These are phyloP conservation scores for Pogonomyrmex californicus DNA, from an alignment of 1,140 invertebrate genomes.

Conservation along the genomic window DNA sequence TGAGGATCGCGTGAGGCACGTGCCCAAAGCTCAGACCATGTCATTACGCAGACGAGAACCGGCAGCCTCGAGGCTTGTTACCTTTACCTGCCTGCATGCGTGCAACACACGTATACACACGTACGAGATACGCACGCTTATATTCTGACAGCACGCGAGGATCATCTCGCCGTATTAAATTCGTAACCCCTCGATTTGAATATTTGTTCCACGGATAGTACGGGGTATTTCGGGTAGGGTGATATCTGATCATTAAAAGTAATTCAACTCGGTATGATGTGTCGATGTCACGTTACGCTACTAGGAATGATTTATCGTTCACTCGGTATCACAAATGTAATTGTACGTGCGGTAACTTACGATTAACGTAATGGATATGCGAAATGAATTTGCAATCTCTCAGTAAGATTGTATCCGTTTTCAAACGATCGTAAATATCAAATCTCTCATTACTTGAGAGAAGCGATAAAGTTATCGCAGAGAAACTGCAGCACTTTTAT, in stretches of 20 bases:
- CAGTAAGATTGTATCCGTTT: neutral
- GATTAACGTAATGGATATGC: slow-evolving; percentile 20
- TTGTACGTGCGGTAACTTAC: slow-evolving; percentile 7
- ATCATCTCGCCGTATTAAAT: slow-evolving; percentile 42
- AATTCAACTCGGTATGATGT: slow-evolving; percentile 57
- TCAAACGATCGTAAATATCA: neutral
- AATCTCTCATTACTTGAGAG: neutral
- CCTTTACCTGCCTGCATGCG: slow-evolving; percentile 73
- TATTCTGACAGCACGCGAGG: slow-evolving; percentile 44
- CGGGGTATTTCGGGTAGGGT: neutral
- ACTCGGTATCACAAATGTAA: slow-evolving; percentile 42
- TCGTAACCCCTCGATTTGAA: slow-evolving; percentile 18
- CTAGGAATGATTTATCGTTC: slow-evolving; percentile 63
- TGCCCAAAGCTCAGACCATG: slow-evolving; percentile 81
- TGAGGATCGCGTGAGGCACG: slow-evolving; percentile 86
- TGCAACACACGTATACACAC: slow-evolving; percentile 62
- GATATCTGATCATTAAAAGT: neutral
- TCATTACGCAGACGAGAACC: slow-evolving; percentile 83
- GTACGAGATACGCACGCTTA: slow-evolving; percentile 12
- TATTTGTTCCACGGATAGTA: neutral
- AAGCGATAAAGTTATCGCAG: slow-evolving; percentile 5
- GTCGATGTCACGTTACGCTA: slow-evolving; percentile 59
- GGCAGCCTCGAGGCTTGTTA: slow-evolving; percentile 72
- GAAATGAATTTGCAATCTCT: slow-evolving; percentile 15
- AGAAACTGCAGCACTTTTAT: neutral